Evolutionary conservation across 2,797 vertebrate species (phyloP), one percentile per base, ranked within the genome.

Genomic region (Manis javanica): DNA sequence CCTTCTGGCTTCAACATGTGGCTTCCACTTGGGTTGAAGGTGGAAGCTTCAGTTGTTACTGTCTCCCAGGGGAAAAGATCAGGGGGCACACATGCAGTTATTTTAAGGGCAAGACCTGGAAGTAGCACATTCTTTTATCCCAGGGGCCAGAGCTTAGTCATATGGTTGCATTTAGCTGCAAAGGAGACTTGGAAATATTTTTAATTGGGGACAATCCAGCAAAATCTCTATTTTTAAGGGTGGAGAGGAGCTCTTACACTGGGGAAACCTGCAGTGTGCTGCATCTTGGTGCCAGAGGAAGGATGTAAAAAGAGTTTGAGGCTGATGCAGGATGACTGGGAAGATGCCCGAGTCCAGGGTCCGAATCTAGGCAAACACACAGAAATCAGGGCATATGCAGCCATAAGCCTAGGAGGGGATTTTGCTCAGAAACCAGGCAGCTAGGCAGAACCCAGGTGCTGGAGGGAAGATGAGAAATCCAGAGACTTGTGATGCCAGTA

Each of bases 1-100:
- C 37, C 34, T 88, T 51, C 34, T 72, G 0, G 55, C 57, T 71
- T 83, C 39, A 84, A 51, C 57, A 26, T 2, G 9, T 79, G 68
- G 4, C 53, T 93, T 96, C 46, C 31, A 23, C 31, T 83, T 74
- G 31, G 10, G 11, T 79, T 91, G 72, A 88, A 92, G 42, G 42
- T 59, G n/a, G 18, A 79, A 75, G 13, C 55, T 64, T 91, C 13
- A 34, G n/a, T 88, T 96, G 85, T 94, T 69, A 75, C 39, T 71
- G 42, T 87, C 42, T 92, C 21, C 46, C 24, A 13, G n/a, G 39
- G n/a, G 51, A 53, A 72, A 59, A 37, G 63, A 64, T 55, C 23
- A 59, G 49, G 4, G 46, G 10, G 5, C 49, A 77, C 26, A 57
- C 19, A 46, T 61, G 51, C 24, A 82, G 15, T 93, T 59, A 37